A percentile compares a stretch with the other conserved stretches of the same genome.
These are phyloP conservation scores for Labeo rohita DNA, from an alignment of 2,113 vertebrate genomes.

Conservation along the genomic window DNA sequence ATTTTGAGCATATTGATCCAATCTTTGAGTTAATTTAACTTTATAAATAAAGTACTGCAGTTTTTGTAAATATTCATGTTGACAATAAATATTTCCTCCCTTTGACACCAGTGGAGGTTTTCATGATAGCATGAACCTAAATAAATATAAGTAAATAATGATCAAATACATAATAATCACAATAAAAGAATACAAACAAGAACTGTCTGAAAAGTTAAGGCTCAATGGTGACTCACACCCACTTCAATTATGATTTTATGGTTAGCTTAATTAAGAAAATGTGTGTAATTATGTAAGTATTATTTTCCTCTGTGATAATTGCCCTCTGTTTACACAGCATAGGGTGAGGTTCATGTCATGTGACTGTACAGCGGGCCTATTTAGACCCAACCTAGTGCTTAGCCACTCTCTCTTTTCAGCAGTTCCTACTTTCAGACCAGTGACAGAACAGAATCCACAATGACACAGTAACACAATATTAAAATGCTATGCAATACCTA, in stretches of 20 bases:
- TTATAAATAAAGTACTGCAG: neutral
- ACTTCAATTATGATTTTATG: neutral
- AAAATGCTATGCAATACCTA: conserved; percentile 5
- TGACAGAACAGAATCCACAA: conserved; percentile 2
- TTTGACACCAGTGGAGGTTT: neutral
- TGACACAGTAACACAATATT: neutral
- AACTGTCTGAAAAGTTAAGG: neutral
- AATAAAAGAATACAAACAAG: neutral
- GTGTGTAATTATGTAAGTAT: conserved; percentile 10
- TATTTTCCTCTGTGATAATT: conserved; percentile 3
- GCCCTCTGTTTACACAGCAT: neutral
- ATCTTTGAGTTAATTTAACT: neutral
- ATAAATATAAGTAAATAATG: neutral
- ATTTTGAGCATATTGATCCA: neutral
- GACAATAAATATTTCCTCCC: neutral
- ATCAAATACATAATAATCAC: neutral
- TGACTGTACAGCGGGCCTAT: neutral
- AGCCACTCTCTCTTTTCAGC: neutral
- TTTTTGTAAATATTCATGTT: neutral
- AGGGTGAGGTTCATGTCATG: conserved; percentile 5
- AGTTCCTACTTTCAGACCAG: neutral
- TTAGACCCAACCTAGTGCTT: neutral
- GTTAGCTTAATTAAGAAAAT: conserved; percentile 19
- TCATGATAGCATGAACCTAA: neutral
- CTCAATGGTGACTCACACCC: neutral